Conservation (phyloP, 1,140 invertebrate genomes). For the Proales similis region DNA sequence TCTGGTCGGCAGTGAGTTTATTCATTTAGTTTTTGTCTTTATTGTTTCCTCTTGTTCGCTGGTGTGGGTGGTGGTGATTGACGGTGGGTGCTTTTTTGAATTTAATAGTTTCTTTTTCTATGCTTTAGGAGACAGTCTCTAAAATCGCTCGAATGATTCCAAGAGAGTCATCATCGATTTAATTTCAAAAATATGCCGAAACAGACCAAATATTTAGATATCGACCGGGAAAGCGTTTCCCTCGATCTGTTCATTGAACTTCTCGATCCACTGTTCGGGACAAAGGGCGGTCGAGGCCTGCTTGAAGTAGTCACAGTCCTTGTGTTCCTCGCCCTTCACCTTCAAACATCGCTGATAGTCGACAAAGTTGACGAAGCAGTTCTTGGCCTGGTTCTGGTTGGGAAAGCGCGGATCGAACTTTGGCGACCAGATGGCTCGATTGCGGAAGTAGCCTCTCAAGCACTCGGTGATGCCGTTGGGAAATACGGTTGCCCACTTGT, state of each 20-base stretch:
- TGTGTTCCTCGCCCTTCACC: slow-evolving; percentile 21
- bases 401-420: slow-evolving; percentile 37
- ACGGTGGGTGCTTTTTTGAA: too few species aligned
- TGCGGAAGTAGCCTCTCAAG: slow-evolving; percentile 29
- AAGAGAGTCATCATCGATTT: too few species aligned
- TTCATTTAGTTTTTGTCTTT: too few species aligned
- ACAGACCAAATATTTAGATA: slow-evolving; percentile 18
- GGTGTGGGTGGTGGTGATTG: too few species aligned
- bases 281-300: slow-evolving; percentile 17
- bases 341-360: slow-evolving; percentile 38
- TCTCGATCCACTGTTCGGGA: slow-evolving; percentile 31
- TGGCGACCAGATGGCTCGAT: slow-evolving; percentile 25
- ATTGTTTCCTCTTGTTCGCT: too few species aligned
- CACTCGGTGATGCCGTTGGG: slow-evolving; percentile 27
- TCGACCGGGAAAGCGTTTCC: slow-evolving; percentile 28
- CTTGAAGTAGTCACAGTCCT: slow-evolving; percentile 38
- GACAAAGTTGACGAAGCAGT: slow-evolving; percentile 38
- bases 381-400: slow-evolving; percentile 37
- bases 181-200: too few species aligned
- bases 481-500: slow-evolving; percentile 35
- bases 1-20: too few species aligned
- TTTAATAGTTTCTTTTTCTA: too few species aligned
- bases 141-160: too few species aligned
- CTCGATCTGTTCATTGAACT: slow-evolving; percentile 37
- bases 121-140: too few species aligned